Base-by-base conservation (phyloP, 2,888 invertebrate genomes). In the Leptinotarsa juncta region DNA sequence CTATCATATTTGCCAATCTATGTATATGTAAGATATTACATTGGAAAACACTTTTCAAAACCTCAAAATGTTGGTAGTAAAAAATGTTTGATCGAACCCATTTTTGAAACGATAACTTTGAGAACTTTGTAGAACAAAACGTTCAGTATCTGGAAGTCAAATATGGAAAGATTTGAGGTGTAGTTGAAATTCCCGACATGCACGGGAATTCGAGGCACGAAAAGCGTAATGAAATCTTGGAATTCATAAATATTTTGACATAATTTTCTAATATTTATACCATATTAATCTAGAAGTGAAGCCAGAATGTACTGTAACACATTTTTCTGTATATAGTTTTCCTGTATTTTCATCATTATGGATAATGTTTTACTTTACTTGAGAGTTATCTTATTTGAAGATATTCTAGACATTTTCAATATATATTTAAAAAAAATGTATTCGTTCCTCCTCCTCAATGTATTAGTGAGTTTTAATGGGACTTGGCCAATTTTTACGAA, bases 161-260 rank as follows among this genome's bases (percentile, higher is more conserved):
- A 42, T 65, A 26, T 62, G 26, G 42, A 71, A 32, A 68, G 62
- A 67, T 70, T 71, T 67, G 60, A 72, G 50, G 57, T 72, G 67
- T 73, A 71, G 71, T 72, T 26, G 60, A 68, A 65, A 68, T 71
- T 73, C 62, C 75, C 75, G 68, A 70, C 50, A 20, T 70, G 26
- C 42, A 23, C 68, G 67, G 71, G 70, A 73, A 76, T 76, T 70
- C 68, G 70, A 76, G 76, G 76, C 76, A 76, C 76, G 51, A 73
- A 73, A 73, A 76, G 76, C 76, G 73, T 76, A 76, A 73, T 73
- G 73, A 71, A 73, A 71, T 76, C 55, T 16, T 62, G 42, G 20
- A 57, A 57, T 57, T 20, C 57, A 57, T 57, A 23, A 57, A 57
- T 23, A 23, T 57, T 14, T 57, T 20, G 57, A 57, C 14, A 57